These are phyloP conservation scores for Drosophila kanekoi DNA, from an alignment of 2,888 invertebrate species.

Conservation along the genomic window DNA sequence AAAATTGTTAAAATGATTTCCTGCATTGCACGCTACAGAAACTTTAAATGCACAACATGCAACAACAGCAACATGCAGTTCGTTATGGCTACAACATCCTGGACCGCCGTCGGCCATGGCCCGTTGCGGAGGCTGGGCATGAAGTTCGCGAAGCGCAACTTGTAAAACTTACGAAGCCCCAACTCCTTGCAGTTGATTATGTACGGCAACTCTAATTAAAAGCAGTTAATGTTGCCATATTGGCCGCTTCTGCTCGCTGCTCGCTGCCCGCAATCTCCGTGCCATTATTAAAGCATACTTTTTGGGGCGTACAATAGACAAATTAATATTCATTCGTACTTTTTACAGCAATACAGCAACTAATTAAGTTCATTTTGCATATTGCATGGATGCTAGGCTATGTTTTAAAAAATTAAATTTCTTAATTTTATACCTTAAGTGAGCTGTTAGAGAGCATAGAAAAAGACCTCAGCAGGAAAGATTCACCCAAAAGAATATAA, in stretches of 20 bases:
- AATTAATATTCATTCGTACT: conserved; percentile 8
- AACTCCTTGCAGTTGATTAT: conserved; percentile 67
- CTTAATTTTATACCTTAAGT: too few species aligned
- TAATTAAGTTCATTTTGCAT: conserved; percentile 2
- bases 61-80: conserved; percentile 61
- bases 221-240: conserved; percentile 64
- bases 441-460: too few species aligned
- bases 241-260: conserved; percentile 6
- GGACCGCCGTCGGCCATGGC: conserved; percentile 27
- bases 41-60: conserved; percentile 77
- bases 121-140: conserved; percentile 4
- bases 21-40: conserved; percentile 75
- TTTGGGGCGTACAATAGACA: neutral
- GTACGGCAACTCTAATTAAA: conserved; percentile 70
- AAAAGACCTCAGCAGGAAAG: too few species aligned
- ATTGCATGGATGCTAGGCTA: too few species aligned
- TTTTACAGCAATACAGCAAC: neutral
- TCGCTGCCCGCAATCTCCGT: conserved; percentile 12
- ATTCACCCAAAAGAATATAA: too few species aligned
- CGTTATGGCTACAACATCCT: conserved; percentile 62
- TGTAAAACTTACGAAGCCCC: conserved; percentile 39
- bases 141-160: conserved; percentile 45
- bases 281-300: conserved; percentile 40
- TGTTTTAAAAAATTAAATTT: too few species aligned
- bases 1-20: conserved; percentile 80